phyloP scores from a whole-genome alignment of 2,888 invertebrate genomes.

The Megaustenia siamemsis region DNA sequence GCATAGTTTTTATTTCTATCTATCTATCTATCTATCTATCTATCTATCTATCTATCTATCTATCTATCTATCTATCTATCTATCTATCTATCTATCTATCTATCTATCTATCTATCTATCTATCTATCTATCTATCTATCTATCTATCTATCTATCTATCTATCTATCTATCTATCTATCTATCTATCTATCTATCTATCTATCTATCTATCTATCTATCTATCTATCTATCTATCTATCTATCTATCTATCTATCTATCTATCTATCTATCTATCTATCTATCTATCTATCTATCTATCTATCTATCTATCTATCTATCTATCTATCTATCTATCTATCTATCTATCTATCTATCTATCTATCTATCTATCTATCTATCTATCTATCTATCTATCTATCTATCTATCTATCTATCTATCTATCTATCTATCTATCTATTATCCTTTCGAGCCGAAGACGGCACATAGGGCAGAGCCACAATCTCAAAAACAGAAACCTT shows the following conservation, averaged over 20 bases:
- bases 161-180: slow-evolving; percentile 17
- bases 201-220: slow-evolving; percentile 23
- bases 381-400: neutral
- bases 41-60: slow-evolving; percentile 12
- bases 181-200: slow-evolving; percentile 21
- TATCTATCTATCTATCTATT: too few relatives aligned
- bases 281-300: too few relatives aligned
- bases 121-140: slow-evolving; percentile 27
- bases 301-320: neutral
- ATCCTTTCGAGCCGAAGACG: too few relatives aligned
- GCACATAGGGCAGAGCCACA: too few relatives aligned
- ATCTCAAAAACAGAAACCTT: too few relatives aligned
- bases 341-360: too few relatives aligned
- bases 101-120: neutral
- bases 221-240: slow-evolving; percentile 10
- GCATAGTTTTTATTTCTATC: slow-evolving; percentile 14
- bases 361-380: neutral
- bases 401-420: neutral
- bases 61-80: slow-evolving; percentile 6
- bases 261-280: neutral
- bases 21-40: slow-evolving; percentile 22
- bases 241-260: neutral
- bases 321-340: too few relatives aligned
- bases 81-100: neutral
- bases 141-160: slow-evolving; percentile 18